Evolutionary conservation across 1,140 invertebrate genomes (phyloP).

Genomic region (Drosophila fuyamai): DNA sequence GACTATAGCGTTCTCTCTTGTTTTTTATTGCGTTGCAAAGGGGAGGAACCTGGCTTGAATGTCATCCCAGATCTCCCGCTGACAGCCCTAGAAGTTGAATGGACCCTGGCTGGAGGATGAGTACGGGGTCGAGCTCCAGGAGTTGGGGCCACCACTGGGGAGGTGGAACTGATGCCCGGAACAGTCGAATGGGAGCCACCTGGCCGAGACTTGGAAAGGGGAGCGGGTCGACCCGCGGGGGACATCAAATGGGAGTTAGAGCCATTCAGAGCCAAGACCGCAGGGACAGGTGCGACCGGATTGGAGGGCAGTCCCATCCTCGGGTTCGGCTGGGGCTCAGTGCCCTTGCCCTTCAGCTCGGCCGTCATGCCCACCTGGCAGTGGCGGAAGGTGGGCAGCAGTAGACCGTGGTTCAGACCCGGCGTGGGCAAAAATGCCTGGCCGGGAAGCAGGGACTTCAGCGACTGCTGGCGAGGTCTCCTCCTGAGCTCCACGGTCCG

Average conservation of each 20-base stretch:
- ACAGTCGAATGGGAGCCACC: no score
- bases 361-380: constrained; percentile 12
- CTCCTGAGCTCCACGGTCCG: constrained; percentile 1
- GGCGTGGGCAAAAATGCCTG: constrained; percentile 5
- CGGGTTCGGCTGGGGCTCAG: neutral
- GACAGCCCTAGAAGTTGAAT: neutral
- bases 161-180: no score
- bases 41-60: neutral
- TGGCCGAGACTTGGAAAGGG: no score
- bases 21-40: neutral
- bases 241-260: no score
- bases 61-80: neutral
- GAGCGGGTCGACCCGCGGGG: neutral
- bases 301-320: neutral
- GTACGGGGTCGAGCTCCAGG: no score
- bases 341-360: neutral
- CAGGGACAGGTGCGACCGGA: neutral
- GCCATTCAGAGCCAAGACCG: neutral
- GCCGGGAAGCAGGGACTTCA: neutral
- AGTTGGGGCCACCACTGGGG: no score
- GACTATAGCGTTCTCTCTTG: no score
- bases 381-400: constrained; percentile 25
- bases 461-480: neutral
- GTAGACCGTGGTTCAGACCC: neutral
- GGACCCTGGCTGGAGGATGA: no score